Evolutionary conservation across 2,797 vertebrate genomes (phyloP), one percentile per base, ranked within the genome.

Genomic region (Lindbergichthys nudifrons): DNA sequence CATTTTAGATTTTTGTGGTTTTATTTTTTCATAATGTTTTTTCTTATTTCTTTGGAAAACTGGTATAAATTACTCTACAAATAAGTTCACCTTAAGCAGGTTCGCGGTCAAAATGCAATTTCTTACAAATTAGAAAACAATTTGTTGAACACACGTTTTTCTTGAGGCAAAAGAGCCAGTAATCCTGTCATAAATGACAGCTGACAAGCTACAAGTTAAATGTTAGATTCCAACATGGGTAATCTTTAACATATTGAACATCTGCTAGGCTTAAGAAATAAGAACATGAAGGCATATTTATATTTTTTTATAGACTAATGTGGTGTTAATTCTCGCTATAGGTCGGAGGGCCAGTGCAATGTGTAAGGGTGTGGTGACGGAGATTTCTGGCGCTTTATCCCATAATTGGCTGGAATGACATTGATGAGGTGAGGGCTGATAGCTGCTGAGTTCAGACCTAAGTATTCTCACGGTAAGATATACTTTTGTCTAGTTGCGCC

Each of bases 341-440:
- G 8, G 11, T 75, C 30, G 7, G 51, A 78, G 59, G 63, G 18
- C 21, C 53, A 2, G 14, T n/a, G 63, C 26, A 54, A 53, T 77
- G 61, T 48, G 13, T 75, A 74, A 82, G 80, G 77, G 70, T 67
- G 86, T 81, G 77, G 77, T 54, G 21, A 12, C 1, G 14, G 46
- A 79, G 56, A 83, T 73, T 80, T 86, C 76, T 75, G 70, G 71
- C 50, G 39, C 81, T 74, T 51, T 71, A 89, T 87, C 74, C 81
- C 43, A 79, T 88, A 84, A 85, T 82, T 87, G 68, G 41, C 42
- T 73, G 54, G 61, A 81, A 88, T 86, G 82, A 87, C 85, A 85
- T 50, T 87, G 84, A 90, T 88, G 83, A 91, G 80, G 84, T 88
- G 78, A 81, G 84, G 80, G 70, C 47, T 69, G 76, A 91, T 80